phyloP scores from a whole-genome alignment of 1,140 invertebrate genomes.

The Drosophila arizonae region DNA sequence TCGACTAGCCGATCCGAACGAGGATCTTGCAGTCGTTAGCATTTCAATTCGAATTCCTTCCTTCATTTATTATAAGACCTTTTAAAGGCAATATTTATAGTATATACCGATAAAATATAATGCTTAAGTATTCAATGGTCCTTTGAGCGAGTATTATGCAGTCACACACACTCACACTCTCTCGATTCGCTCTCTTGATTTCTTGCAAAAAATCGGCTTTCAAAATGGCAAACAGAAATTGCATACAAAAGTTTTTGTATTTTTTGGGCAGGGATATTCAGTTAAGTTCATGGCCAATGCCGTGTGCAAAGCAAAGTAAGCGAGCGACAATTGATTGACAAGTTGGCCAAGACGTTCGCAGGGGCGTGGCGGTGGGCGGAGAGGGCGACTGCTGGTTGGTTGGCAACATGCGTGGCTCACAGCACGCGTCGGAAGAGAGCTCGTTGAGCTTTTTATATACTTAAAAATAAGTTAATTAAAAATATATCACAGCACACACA shows the following conservation, averaged over 20 bases:
- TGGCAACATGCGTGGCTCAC: slow-evolving; percentile 24
- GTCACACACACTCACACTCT: no score
- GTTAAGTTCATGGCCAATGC: slow-evolving; percentile 63
- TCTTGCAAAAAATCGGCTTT: slow-evolving; percentile 3
- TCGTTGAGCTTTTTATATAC: slow-evolving; percentile 30
- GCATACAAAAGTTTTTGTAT: slow-evolving; percentile 8
- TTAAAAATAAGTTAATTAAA: slow-evolving; percentile 78
- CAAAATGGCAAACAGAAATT: slow-evolving; percentile 1
- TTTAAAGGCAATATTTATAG: no score
- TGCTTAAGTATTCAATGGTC: no score
- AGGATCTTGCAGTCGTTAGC: no score
- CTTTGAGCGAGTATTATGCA: no score
- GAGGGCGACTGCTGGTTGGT: not conserved
- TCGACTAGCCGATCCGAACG: no score
- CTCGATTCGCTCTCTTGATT: not conserved
- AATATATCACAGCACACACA: slow-evolving; percentile 42
- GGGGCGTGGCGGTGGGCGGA: not conserved
- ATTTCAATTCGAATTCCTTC: no score
- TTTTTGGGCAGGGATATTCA: slow-evolving; percentile 20
- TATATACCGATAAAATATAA: no score
- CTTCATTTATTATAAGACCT: no score
- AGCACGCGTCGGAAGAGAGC: slow-evolving; percentile 40
- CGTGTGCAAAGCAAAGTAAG: slow-evolving; percentile 36
- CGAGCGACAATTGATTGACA: slow-evolving; percentile 73
- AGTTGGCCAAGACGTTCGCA: slow-evolving; percentile 57